phyloP scores from a whole-genome alignment of 53 echinoderm and acorn worm genomes.

The Paelopatides confundens region DNA sequence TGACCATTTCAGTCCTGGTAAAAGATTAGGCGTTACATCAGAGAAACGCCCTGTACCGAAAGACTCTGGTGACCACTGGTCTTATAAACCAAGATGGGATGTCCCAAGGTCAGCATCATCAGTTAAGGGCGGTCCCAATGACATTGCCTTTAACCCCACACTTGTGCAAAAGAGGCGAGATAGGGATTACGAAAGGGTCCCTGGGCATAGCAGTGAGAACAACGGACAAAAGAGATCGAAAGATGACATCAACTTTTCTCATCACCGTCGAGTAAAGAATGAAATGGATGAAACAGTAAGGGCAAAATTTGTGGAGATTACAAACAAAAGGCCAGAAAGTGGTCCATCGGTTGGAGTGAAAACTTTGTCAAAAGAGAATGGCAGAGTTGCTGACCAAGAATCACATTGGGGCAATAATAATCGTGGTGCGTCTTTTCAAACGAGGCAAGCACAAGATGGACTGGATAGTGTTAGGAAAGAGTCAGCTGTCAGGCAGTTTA shows the following conservation, averaged over 20 bases:
- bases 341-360: neutral
- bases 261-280: neutral
- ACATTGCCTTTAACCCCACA: neutral
- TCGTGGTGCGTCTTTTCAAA: neutral
- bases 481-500: neutral
- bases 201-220: neutral
- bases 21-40: neutral
- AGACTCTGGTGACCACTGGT: neutral
- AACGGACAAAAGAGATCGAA: neutral
- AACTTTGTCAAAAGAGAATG: neutral
- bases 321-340: neutral
- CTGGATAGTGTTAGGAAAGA: neutral
- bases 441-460: neutral
- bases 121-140: neutral
- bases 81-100: neutral
- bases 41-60: neutral
- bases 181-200: constrained; percentile 20
- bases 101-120: neutral
- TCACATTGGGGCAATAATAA: neutral
- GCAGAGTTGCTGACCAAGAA: neutral
- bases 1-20: neutral
- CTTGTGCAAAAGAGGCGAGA: constrained; percentile 8
- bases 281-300: neutral
- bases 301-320: neutral
- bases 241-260: constrained; percentile 9